A percentile compares a stretch with the other conserved stretches of the same genome.
These are phyloP conservation scores for Periphyllus acericola DNA, from an alignment of 2,888 invertebrate genomes.

Conservation along the genomic window DNA sequence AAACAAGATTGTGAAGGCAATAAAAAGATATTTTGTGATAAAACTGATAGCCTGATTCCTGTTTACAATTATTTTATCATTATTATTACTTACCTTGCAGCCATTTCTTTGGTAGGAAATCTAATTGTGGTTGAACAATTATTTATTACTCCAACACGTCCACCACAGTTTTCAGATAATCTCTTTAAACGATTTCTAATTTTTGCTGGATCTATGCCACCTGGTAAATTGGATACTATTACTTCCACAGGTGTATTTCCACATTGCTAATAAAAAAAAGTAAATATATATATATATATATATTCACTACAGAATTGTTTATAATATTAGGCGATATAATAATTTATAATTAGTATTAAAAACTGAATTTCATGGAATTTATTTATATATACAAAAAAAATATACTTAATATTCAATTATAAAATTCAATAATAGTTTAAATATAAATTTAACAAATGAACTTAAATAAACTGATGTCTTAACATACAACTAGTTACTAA, in stretches of 20 bases:
- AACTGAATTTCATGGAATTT: background rate
- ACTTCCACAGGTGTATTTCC: conserved; percentile 70
- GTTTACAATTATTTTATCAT: conserved; percentile 38
- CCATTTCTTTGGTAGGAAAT: conserved; percentile 78
- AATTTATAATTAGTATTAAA: background rate
- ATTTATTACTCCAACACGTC: conserved; percentile 76
- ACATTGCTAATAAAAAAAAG: conserved; percentile 63
- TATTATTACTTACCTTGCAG: conserved; percentile 72
- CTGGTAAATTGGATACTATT: conserved; percentile 76
- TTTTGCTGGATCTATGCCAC: conserved; percentile 71
- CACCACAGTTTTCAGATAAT: conserved; percentile 84
- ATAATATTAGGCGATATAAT: background rate
- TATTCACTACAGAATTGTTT: background rate
- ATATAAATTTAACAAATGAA: background rate
- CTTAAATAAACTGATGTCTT: too few relatives aligned
- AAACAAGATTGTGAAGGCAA: conserved; percentile 35
- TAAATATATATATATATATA: too few relatives aligned
- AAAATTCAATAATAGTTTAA: background rate
- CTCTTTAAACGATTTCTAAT: conserved; percentile 75
- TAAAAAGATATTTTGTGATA: conserved; percentile 46
- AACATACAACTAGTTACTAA: too few relatives aligned
- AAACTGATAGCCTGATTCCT: conserved; percentile 42
- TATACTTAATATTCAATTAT: background rate
- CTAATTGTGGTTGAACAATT: conserved; percentile 75
- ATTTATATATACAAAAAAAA: background rate